Evolutionary conservation across 2,888 invertebrate genomes (phyloP).

Genomic region (Hydrotaea cyrtoneurina): DNA sequence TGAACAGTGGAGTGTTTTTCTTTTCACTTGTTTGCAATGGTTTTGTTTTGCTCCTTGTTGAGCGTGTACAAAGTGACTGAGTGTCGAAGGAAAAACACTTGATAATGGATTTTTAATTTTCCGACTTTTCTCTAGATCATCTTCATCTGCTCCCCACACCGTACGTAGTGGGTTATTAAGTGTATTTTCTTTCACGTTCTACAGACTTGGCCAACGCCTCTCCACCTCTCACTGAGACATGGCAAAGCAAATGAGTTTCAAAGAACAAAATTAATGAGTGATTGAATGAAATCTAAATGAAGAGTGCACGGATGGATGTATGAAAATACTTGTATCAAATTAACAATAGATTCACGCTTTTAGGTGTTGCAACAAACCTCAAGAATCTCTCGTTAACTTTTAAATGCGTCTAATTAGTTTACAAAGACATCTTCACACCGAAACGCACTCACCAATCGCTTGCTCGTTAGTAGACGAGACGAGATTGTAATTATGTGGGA

Average conservation of each 20-base stretch:
- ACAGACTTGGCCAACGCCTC: too few species aligned
- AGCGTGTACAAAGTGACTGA: neutral
- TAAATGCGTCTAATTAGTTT: conserved; percentile 27
- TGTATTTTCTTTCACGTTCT: too few species aligned
- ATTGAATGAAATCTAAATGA: neutral
- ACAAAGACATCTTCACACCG: conserved; percentile 22
- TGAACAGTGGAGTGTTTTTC: neutral
- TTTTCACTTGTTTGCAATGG: neutral
- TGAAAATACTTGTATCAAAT: conserved; percentile 8
- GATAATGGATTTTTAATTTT: conserved; percentile 47
- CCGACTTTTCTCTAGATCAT: conserved; percentile 2
- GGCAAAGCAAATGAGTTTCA: neutral
- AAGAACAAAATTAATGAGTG: neutral
- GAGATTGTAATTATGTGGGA: conserved; percentile 14
- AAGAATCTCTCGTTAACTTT: conserved; percentile 8
- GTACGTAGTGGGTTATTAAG: neutral
- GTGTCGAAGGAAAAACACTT: conserved; percentile 27
- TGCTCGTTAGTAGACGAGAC: neutral
- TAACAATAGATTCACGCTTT: neutral
- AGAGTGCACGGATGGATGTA: neutral
- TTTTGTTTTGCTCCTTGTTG: neutral
- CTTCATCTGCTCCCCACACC: neutral
- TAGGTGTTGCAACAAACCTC: neutral
- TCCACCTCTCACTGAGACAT: too few species aligned
- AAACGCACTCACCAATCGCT: neutral